Base-by-base conservation (phyloP, 2,888 invertebrate species). In the Drosophila lacicola region DNA sequence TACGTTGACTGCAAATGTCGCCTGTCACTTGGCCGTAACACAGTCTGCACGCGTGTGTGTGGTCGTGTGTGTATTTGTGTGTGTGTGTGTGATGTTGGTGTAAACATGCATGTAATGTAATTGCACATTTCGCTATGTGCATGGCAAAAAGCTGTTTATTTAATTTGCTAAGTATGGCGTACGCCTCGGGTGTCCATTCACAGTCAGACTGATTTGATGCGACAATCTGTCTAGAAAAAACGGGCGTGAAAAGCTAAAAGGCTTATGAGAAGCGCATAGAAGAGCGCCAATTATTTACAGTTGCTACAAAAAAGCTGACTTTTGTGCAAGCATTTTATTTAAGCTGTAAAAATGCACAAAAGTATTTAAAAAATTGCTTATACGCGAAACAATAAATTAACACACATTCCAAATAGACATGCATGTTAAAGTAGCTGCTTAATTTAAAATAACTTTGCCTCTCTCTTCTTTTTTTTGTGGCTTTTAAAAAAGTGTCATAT, bases 101-200 rank as follows among this genome's bases (percentile, higher is more conserved):
- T 33, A 37, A 41, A 49, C 44, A 58, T 67, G 58, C 65, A 55
- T 55, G 63, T 82, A 79, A 83, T 83, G 81, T 83, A 86, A 83
- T 83, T 83, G 79, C 83, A 83, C 76, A 86, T 68, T 83, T 71
- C 70, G 66, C 74, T 73, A 68, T 70, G 53, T 78, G 72, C 75
- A 78, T 76, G 81, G 76, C 51, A 86, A 81, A 71, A 69, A 86
- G 83, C 74, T 81, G 81, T 86, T 86, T 83, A 86, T 83, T 86
- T 83, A 81, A 83, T 86, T 83, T 86, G 68, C 69, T 61, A 60
- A 70, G 66, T 82, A 44, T 29, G 33, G 71, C 74, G 70, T 74
- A 47, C 49, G 57, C 64, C 50, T 69, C 21, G 36, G 55, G 47
- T 50, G 45, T 41, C 25, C 72, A 57, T 67, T 53, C 49, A 49